These are phyloP conservation scores for Drosophila anceps DNA, from an alignment of 2,888 invertebrate genomes.

Conservation along the genomic window DNA sequence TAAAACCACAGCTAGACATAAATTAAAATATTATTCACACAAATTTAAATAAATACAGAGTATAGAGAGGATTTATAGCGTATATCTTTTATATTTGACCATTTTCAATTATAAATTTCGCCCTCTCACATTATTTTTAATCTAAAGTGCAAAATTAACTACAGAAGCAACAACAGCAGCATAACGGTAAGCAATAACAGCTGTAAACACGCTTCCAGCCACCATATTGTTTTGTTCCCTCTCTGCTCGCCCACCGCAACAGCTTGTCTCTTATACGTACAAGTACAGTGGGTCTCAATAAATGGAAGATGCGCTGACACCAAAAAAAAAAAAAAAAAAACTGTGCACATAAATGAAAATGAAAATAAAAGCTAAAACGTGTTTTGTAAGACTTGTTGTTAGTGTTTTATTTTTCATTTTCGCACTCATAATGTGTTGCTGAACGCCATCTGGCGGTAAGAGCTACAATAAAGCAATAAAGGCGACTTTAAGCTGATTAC, in stretches of 20 bases:
- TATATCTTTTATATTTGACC: no score
- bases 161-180: conserved; percentile 21
- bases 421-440: conserved; percentile 12
- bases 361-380: conserved; percentile 37
- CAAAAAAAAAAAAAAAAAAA: conserved; percentile 17
- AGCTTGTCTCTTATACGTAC: conserved; percentile 32
- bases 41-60: no score
- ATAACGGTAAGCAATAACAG: conserved; percentile 51
- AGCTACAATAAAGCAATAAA: conserved; percentile 1
- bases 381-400: conserved; percentile 24
- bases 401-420: conserved; percentile 7
- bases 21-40: conserved; percentile 4
- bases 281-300: conserved; percentile 19
- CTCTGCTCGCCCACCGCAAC: conserved; percentile 2
- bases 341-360: conserved; percentile 37
- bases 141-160: conserved; percentile 41
- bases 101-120: not conserved
- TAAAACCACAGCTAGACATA: conserved; percentile 21
- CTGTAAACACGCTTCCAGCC: conserved; percentile 60
- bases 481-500: conserved; percentile 8
- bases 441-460: conserved; percentile 24
- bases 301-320: conserved; percentile 16
- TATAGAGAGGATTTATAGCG: not conserved
- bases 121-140: conserved; percentile 41
- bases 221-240: conserved; percentile 30